phyloP scores from a whole-genome alignment of 2,113 vertebrate species.

The Hippocampus guttulatus region DNA sequence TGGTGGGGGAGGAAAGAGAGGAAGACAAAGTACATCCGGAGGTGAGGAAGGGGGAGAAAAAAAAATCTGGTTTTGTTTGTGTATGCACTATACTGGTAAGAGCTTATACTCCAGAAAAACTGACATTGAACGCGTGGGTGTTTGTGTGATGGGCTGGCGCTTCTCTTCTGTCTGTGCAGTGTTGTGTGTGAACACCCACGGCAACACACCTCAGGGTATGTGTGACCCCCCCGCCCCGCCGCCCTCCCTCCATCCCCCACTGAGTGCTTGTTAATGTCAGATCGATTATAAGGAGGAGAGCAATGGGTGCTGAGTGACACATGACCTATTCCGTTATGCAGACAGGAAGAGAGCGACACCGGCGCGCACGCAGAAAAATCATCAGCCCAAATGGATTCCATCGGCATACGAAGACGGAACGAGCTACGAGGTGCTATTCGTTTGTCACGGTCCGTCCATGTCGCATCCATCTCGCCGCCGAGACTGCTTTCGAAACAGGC shows the following conservation, averaged over 20 bases:
- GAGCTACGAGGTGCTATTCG: not conserved
- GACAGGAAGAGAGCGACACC: conserved; percentile 28
- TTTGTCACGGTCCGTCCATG: conserved; percentile 28
- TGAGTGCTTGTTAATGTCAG: conserved; percentile 61
- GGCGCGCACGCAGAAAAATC: conserved; percentile 17
- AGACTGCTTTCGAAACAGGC: conserved; percentile 10
- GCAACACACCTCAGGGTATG: conserved; percentile 18
- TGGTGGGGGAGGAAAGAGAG: conserved; percentile 55
- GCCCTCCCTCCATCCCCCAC: too few relatives aligned
- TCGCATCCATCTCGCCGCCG: conserved; percentile 15
- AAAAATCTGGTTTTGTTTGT: not conserved
- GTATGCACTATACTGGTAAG: conserved; percentile 2
- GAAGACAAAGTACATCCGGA: conserved; percentile 21
- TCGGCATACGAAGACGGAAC: not conserved
- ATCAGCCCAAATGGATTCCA: conserved; percentile 19
- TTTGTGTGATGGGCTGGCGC: conserved; percentile 19
- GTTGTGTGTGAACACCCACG: conserved; percentile 1
- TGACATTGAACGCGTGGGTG: conserved; percentile 25
- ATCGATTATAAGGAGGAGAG: conserved; percentile 48
- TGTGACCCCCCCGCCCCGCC: conserved; percentile 22
- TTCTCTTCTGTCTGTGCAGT: conserved; percentile 15
- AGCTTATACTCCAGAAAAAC: conserved; percentile 7
- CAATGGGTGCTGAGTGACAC: conserved; percentile 53
- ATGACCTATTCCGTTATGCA: conserved; percentile 70
- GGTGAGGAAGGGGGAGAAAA: conserved; percentile 9